phyloP scores from a whole-genome alignment of 2,888 invertebrate species.

The Rutpela maculata region DNA sequence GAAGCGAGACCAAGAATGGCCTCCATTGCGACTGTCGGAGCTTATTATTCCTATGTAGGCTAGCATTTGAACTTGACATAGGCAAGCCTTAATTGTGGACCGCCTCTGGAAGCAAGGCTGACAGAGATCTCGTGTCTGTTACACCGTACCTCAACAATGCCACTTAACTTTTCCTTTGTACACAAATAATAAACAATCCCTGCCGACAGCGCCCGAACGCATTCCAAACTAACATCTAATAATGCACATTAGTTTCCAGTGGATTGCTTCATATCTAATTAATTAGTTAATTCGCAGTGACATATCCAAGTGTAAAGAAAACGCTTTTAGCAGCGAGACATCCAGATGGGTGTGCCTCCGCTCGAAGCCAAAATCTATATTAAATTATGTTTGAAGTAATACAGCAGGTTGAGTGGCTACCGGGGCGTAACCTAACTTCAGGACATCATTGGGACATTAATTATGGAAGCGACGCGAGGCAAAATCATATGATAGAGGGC shows the following conservation, averaged over 20 bases:
- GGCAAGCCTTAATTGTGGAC: no score
- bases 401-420: conserved; percentile 54
- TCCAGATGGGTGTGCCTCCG: conserved; percentile 17
- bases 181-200: no score
- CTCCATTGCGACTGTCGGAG: no score
- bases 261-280: background rate
- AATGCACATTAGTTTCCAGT: background rate
- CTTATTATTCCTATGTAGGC: no score
- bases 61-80: no score
- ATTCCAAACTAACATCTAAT: no score
- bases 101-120: no score
- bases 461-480: conserved; percentile 58
- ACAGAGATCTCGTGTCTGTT: no score
- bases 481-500: conserved; percentile 60
- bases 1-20: no score
- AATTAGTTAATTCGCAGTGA: conserved; percentile 2
- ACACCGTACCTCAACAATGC: no score
- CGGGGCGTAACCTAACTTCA: conserved; percentile 54
- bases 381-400: conserved; percentile 41
- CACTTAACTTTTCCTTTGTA: no score
- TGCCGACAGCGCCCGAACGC: no score
- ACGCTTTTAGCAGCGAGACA: background rate
- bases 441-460: conserved; percentile 63
- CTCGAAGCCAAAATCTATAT: conserved; percentile 28
- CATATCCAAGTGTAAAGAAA: conserved; percentile 13